Evolutionary conservation across 2,888 invertebrate species (phyloP).

Genomic region (Meta bourneti): DNA sequence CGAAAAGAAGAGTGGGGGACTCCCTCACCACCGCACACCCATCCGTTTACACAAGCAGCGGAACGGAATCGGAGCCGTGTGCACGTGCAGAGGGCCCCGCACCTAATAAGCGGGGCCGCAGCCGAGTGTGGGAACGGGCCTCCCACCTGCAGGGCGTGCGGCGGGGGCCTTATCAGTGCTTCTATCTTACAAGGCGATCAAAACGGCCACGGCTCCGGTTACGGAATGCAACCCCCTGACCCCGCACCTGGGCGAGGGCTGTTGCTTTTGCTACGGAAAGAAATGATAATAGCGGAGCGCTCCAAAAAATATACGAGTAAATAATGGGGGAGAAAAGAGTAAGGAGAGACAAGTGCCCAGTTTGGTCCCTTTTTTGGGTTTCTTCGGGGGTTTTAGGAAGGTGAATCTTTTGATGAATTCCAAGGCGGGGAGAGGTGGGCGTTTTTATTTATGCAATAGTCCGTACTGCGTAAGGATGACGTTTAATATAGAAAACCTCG

Average conservation of each 20-base stretch:
- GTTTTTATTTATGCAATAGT: background rate
- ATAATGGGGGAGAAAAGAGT: background rate
- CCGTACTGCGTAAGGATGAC: too few relatives aligned
- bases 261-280: too few relatives aligned
- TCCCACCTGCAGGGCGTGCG: constrained; percentile 64
- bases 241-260: constrained; percentile 58
- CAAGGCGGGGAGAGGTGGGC: background rate
- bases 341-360: constrained; percentile 42
- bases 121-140: constrained; percentile 61
- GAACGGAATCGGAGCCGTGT: constrained; percentile 44
- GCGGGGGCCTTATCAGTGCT: constrained; percentile 69
- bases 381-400: background rate
- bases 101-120: constrained; percentile 41
- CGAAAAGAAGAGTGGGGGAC: background rate
- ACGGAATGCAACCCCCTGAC: constrained; percentile 68
- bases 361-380: background rate
- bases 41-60: constrained; percentile 72
- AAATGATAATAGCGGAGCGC: background rate
- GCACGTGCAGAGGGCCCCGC: constrained; percentile 59
- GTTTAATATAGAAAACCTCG: too few relatives aligned
- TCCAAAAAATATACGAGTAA: background rate
- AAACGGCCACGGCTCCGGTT: constrained; percentile 69
- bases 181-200: constrained; percentile 75
- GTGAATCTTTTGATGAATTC: background rate
- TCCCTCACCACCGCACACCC: background rate